phyloP scores from a whole-genome alignment of 2,888 invertebrate genomes.

The Microchrysa polita region DNA sequence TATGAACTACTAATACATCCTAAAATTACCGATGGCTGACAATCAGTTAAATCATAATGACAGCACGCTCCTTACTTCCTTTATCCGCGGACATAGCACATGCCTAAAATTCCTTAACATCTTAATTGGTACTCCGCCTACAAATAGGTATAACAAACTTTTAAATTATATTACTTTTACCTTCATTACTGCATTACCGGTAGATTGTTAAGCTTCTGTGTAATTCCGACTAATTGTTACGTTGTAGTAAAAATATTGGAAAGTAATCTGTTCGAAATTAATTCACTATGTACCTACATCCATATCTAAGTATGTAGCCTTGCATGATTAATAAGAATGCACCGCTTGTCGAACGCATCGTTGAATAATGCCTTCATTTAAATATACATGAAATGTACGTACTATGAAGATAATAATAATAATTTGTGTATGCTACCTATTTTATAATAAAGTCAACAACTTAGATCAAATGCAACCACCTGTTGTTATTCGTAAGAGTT shows the following conservation, averaged over 20 bases:
- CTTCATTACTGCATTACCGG: not conserved
- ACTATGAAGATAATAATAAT: too few species aligned
- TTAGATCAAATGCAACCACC: not conserved
- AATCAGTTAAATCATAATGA: too few species aligned
- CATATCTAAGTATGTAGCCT: not conserved
- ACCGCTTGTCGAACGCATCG: constrained; percentile 16
- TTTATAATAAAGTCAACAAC: constrained; percentile 8
- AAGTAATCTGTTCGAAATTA: not conserved
- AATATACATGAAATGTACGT: constrained; percentile 19
- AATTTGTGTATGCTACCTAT: too few species aligned
- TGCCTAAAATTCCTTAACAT: constrained; percentile 10
- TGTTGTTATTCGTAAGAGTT: too few species aligned
- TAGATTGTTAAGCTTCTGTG: not conserved
- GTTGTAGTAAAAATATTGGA: not conserved
- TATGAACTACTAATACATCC: too few species aligned
- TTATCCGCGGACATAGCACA: too few species aligned
- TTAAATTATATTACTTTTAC: constrained; percentile 16
- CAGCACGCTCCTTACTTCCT: too few species aligned
- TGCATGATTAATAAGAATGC: not conserved
- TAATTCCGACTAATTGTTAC: not conserved
- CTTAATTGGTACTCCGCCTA: constrained; percentile 9
- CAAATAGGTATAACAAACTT: too few species aligned
- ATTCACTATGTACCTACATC: too few species aligned
- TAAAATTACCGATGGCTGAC: too few species aligned
- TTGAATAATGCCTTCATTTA: constrained; percentile 7